Base-by-base conservation (phyloP, 2,113 vertebrate genomes). In the Pelobates fuscus region DNA sequence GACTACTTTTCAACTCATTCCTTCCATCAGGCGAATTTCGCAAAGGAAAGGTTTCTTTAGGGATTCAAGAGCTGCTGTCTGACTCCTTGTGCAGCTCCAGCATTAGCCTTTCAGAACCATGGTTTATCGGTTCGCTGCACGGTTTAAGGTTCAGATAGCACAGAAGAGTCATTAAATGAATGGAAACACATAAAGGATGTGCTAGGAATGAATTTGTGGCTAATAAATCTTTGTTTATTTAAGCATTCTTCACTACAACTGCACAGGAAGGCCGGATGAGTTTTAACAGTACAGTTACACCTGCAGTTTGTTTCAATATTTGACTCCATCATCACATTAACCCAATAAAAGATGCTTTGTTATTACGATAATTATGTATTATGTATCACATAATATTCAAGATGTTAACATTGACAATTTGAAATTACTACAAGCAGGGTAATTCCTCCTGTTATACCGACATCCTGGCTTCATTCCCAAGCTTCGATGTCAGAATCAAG, bases 151-250 rank as follows among this genome's bases (percentile, higher is more conserved):
- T 84, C 78, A 82, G 83, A 85, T 83, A 83, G 81, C 84, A 88
- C 85, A 83, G 15, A 82, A 89, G 82, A 82, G 80, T 81, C 84
- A 87, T 89, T 91, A 91, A 87, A 85, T 86, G 82, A 89, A 88
- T 89, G 86, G 86, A 88, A 90, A 86, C 88, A 81, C 84, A 85
- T 83, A 82, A 79, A 84, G 80, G 83, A 83, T 81, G 88, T 84
- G 84, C 90, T 89, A 89, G 80, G 77, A 83, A 81, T 66, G 79
- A 84, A 90, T 71, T 82, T 82, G 86, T 6, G 52, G 32, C 32
- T 37, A 37, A 37, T 37, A 37, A 37, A 37, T 37, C 32, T 37
- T 10, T 55, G 6, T 55, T 55, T 55, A 1, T 55, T 55, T n/a
- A 55, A 12, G 8, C 6, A 55, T 23, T 23, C 52, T 1, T 17